A percentile compares a stretch with the other conserved stretches of the same genome.
These are phyloP conservation scores for Clytia hemisphaerica DNA, from an alignment of 30 jellyfish, hydroid and myxozoan genomes.

Conservation along the genomic window DNA sequence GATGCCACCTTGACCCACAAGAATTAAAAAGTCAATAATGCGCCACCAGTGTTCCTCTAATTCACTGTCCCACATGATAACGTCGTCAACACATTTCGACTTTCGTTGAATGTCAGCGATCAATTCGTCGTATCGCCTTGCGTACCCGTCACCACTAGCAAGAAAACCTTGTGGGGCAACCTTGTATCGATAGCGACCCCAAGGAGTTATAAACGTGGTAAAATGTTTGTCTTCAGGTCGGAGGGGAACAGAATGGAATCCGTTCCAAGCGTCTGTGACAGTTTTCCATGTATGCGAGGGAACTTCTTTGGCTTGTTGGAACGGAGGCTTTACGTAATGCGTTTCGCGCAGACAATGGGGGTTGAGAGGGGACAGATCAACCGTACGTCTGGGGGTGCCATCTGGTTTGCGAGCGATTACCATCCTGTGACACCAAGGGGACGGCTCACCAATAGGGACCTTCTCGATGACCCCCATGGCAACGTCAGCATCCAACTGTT, in stretches of 20 bases:
- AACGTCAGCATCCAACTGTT: neutral
- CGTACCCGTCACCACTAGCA: neutral
- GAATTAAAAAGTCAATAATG: neutral
- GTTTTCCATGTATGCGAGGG: neutral
- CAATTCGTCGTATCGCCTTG: too few species aligned
- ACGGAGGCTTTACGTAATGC: neutral
- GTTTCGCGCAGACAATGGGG: neutral
- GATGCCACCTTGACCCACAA: too few species aligned
- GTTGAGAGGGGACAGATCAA: neutral
- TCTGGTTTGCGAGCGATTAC: neutral
- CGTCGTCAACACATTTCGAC: neutral
- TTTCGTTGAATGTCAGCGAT: too few species aligned
- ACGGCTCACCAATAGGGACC: conserved; percentile 5
- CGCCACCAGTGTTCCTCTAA: neutral
- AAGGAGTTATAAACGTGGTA: too few species aligned
- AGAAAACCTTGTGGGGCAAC: neutral
- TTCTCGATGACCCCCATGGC: neutral
- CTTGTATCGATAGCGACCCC: too few species aligned
- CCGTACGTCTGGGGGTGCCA: neutral
- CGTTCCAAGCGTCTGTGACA: neutral
- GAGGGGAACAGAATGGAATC: too few species aligned
- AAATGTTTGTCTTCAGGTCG: too few species aligned
- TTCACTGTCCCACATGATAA: neutral
- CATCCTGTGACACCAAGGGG: conserved; percentile 5
- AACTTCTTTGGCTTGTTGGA: conserved; percentile 8